A percentile compares a stretch with the other conserved stretches of the same genome.
Conservation (phyloP, 2,888 invertebrate species). For the Melinaea menophilus region DNA sequence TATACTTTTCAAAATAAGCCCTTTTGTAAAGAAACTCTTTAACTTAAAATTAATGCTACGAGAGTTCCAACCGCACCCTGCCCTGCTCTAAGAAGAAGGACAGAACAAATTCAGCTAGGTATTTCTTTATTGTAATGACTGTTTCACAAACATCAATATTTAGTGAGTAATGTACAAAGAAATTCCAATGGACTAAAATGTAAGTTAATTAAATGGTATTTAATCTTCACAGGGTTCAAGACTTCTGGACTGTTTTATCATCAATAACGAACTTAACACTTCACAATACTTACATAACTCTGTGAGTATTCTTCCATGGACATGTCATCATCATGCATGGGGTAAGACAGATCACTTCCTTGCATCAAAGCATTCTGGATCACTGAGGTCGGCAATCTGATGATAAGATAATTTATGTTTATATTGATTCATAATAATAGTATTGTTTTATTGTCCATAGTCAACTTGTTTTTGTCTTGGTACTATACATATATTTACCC, state of each 20-base stretch:
- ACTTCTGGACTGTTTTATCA: neutral
- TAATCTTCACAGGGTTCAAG: neutral
- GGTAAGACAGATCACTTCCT: conserved; percentile 62
- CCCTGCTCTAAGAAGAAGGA: no score
- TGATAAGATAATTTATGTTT: neutral
- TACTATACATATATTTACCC: conserved; percentile 78
- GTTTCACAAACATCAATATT: no score
- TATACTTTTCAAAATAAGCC: no score
- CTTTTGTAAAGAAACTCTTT: no score
- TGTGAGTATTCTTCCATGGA: conserved; percentile 44
- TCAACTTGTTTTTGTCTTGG: no score
- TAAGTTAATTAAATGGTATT: no score
- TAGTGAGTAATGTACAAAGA: no score
- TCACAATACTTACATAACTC: conserved; percentile 57
- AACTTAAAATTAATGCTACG: no score
- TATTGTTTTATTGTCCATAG: neutral
- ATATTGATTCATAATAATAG: neutral
- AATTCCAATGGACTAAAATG: no score
- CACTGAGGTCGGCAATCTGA: conserved; percentile 65
- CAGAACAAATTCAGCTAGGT: no score
- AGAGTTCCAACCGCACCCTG: no score
- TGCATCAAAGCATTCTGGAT: conserved; percentile 72
- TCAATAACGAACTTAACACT: neutral
- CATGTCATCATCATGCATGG: conserved; percentile 45
- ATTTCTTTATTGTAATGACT: no score